These are phyloP conservation scores for Eulemur macaco DNA, from an alignment of 2,113 vertebrate genomes.

Conservation along the genomic window DNA sequence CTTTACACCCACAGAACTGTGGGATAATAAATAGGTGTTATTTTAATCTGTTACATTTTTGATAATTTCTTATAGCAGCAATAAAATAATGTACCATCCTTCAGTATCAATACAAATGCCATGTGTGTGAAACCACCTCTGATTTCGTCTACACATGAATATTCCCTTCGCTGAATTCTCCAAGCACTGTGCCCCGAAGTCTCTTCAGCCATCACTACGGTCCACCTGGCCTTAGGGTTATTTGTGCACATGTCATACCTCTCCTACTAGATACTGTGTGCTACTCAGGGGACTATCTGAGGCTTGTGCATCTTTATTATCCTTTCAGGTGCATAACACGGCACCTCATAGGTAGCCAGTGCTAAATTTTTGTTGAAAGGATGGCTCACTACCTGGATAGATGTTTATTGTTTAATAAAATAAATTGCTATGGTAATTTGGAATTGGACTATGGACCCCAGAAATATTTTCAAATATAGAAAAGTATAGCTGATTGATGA, in stretches of 20 bases:
- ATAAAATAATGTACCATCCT: neutral
- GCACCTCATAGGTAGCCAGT: neutral
- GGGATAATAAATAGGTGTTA: neutral
- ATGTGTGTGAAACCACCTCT: neutral
- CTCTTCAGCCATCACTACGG: neutral
- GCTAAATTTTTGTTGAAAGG: neutral
- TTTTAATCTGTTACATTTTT: neutral
- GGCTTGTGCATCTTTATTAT: neutral
- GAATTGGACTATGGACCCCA: neutral
- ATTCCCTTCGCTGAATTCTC: neutral
- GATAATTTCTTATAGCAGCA: neutral
- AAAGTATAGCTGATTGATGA: neutral
- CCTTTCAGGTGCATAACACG: neutral
- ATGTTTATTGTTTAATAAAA: constrained; percentile 37
- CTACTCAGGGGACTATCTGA: neutral
- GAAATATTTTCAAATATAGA: neutral
- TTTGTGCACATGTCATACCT: neutral
- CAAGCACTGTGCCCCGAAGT: neutral
- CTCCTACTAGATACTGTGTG: neutral
- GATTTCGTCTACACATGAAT: neutral
- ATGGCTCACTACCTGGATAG: neutral
- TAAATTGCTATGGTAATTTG: neutral
- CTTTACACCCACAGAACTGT: neutral
- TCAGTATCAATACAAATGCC: neutral
- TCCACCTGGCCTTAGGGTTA: neutral